Evolutionary conservation across 2,113 vertebrate genomes (phyloP).

Genomic region (Hippocampus mohnikei): DNA sequence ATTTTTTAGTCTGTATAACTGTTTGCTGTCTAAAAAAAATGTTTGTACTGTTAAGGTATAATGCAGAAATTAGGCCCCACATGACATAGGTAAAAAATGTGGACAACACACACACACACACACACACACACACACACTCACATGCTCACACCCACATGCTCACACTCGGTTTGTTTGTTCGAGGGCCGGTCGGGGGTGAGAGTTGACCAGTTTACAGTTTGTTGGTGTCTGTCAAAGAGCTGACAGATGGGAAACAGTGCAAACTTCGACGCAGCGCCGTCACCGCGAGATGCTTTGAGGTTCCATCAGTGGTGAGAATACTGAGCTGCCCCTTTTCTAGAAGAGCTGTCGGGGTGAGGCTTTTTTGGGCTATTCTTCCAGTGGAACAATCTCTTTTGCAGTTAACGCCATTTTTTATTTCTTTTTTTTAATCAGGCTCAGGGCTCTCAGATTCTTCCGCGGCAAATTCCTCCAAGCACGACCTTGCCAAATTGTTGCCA

Average conservation of each 20-base stretch:
- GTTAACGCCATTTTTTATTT: neutral
- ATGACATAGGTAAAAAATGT: constrained; percentile 6
- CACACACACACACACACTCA: constrained; percentile 9
- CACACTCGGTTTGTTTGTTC: constrained; percentile 37
- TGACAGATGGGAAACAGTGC: constrained; percentile 56
- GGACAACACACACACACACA: constrained; percentile 28
- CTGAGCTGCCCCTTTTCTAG: neutral
- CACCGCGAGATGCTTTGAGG: constrained; percentile 32
- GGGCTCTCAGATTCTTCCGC: neutral
- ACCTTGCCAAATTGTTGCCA: neutral
- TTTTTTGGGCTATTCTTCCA: neutral
- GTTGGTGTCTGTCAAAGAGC: constrained; percentile 69
- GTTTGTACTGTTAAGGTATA: neutral
- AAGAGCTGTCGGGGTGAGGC: neutral
- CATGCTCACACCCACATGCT: constrained; percentile 23
- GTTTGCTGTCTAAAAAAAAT: neutral
- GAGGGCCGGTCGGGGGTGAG: constrained; percentile 21
- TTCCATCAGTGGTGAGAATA: constrained; percentile 31
- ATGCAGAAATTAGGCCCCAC: neutral
- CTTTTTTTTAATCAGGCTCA: neutral
- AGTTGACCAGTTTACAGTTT: constrained; percentile 67
- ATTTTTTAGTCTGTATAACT: neutral
- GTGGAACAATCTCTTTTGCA: neutral
- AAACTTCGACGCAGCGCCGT: constrained; percentile 37
- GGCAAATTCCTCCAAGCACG: neutral